A percentile compares a stretch with the other conserved stretches of the same genome.
These are phyloP conservation scores for Phoenicopterus ruber DNA, from an alignment of 2,113 vertebrate species.

Conservation along the genomic window DNA sequence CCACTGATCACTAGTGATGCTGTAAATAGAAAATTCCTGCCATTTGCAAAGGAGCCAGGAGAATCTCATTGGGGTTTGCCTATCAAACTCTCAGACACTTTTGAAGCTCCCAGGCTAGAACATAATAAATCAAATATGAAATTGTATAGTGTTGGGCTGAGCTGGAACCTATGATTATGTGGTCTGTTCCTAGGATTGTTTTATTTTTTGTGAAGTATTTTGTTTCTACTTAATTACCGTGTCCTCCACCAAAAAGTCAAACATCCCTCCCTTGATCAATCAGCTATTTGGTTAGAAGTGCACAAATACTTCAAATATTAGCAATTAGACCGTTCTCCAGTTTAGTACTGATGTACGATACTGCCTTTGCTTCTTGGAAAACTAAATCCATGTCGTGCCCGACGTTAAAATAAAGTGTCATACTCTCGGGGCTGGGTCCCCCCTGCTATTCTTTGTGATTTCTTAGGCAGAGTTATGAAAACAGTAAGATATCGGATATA, in stretches of 20 bases:
- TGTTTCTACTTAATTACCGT: conserved; percentile 37
- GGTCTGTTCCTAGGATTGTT: not conserved
- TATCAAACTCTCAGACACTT: conserved; percentile 42
- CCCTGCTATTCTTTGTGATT: not conserved
- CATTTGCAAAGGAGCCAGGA: conserved; percentile 49
- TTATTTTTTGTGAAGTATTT: conserved; percentile 26
- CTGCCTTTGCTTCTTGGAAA: not conserved
- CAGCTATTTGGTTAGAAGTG: not conserved
- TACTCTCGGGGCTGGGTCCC: not conserved
- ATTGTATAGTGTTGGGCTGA: not conserved
- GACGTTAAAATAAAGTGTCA: conserved; percentile 16
- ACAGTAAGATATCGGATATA: not conserved
- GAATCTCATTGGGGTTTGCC: conserved; percentile 48
- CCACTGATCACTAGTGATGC: conserved; percentile 11
- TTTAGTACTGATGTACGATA: not conserved
- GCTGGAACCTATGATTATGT: conserved; percentile 5
- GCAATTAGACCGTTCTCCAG: not conserved
- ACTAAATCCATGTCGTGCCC: not conserved
- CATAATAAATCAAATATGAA: conserved; percentile 53
- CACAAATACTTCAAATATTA: not conserved
- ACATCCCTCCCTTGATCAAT: conserved; percentile 13
- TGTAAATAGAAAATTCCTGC: conserved; percentile 57
- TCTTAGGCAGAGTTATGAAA: conserved; percentile 17
- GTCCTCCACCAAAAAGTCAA: conserved; percentile 17
- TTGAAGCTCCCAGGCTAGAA: conserved; percentile 45